Base-by-base conservation (phyloP, 2,797 vertebrate genomes). In the Gallirallus australis region DNA sequence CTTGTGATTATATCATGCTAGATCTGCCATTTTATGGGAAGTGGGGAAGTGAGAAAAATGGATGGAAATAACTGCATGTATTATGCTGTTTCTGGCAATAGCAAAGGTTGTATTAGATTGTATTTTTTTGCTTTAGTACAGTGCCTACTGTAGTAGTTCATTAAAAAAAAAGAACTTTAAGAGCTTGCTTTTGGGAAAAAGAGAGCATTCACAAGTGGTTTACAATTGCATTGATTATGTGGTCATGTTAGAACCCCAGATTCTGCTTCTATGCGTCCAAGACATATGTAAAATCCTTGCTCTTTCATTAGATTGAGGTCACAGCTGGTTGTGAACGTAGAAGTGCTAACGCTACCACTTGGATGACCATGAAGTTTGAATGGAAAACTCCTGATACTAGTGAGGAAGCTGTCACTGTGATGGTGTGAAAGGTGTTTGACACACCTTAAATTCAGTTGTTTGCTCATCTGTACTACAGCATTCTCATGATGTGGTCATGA, bases 311-410 rank as follows among this genome's bases (percentile, higher is more conserved):
- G 25, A 2, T 2, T 53, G 60, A 66, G 15, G 19, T 61, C 39
- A 40, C n/a, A 69, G 15, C 48, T 56, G 28, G 24, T 28, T 6
- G 12, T 1, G n/a, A 39, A 11, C 0, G 1, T 5, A 59, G 68
- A 54, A 93, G 54, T 1, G 1, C 27, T 56, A 39, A n/a, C n/a
- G 10, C 17, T 24, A 4, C 19, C 4, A 11, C 3, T 16, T 48
- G 53, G 25, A 7, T 10, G 27, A 85, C 53, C 33, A 9, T 27
- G 3, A 3, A 11, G 30, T 68, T 42, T 10, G 20, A 45, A 2
- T 4, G 11, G 39, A 28, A 63, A 54, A 15, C 53, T 50, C 33
- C 27, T 53, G 56, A 12, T 82, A 47, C 15, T 31, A 16, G 13
- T 7, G 8, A 27, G 54, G 52, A 60, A 4, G 12, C 33, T 15